phyloP scores from a whole-genome alignment of 2,888 invertebrate genomes.

The Drosophila flavopinicola region DNA sequence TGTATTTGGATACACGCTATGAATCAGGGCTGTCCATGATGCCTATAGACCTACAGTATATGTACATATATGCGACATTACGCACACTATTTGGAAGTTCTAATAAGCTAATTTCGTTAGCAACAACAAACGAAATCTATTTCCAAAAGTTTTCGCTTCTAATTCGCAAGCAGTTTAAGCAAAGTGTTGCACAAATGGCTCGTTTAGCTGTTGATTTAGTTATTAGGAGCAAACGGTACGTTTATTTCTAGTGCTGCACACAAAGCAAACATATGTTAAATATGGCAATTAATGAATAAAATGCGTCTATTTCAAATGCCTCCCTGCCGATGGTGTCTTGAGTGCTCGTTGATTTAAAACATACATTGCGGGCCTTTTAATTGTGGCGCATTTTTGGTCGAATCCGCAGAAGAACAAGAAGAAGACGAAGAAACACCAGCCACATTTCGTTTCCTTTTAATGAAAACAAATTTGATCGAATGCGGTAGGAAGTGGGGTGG shows the following conservation, averaged over 20 bases:
- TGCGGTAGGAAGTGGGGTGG: not conserved
- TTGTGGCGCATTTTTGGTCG: constrained; percentile 61
- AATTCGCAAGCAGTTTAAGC: not conserved
- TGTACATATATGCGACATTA: constrained; percentile 4
- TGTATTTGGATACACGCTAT: constrained; percentile 29
- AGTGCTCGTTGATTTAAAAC: constrained; percentile 73
- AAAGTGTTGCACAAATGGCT: not conserved
- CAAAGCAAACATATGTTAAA: constrained; percentile 51
- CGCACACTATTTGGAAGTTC: constrained; percentile 8
- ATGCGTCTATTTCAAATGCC: constrained; percentile 59
- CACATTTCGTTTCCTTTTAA: constrained; percentile 73
- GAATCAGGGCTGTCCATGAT: constrained; percentile 18
- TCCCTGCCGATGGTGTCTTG: constrained; percentile 20
- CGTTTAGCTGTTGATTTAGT: constrained; percentile 6
- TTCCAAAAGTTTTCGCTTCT: not conserved
- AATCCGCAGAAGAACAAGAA: constrained; percentile 24
- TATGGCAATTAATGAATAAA: constrained; percentile 74
- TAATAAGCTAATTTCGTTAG: not conserved
- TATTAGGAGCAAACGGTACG: constrained; percentile 27
- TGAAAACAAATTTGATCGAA: constrained; percentile 71
- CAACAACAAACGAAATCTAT: not conserved
- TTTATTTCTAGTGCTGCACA: constrained; percentile 22
- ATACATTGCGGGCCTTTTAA: constrained; percentile 64
- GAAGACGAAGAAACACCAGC: constrained; percentile 38
- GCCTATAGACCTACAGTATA: constrained; percentile 12